Conservation (phyloP, 2,888 invertebrate genomes). For the Microchrysa polita region DNA sequence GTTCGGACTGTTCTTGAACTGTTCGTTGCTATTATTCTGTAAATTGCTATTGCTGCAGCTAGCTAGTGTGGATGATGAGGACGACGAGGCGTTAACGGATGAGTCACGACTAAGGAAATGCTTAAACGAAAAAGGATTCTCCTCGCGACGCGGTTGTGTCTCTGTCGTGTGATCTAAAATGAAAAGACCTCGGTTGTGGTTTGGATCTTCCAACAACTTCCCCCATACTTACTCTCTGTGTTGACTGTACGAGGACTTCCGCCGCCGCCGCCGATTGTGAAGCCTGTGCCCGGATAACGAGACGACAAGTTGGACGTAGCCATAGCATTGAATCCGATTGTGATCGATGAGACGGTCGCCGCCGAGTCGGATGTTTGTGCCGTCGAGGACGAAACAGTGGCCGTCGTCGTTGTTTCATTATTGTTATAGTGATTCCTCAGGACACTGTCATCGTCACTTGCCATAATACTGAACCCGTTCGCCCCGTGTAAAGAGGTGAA, state of each 20-base stretch:
- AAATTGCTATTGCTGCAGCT: slow-evolving; percentile 49
- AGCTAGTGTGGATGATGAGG: slow-evolving; percentile 34
- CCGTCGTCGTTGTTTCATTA: slow-evolving; percentile 32
- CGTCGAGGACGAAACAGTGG: slow-evolving; percentile 6
- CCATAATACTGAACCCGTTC: slow-evolving; percentile 34
- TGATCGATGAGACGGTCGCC: background rate
- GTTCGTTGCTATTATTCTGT: slow-evolving; percentile 51
- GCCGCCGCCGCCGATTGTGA: slow-evolving; percentile 32
- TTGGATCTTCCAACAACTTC: too few species aligned
- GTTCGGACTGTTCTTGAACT: slow-evolving; percentile 37
- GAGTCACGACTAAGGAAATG: slow-evolving; percentile 79
- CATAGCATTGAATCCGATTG: background rate
- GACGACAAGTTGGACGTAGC: slow-evolving; percentile 13
- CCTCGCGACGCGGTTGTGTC: slow-evolving; percentile 64
- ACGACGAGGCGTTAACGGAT: slow-evolving; percentile 16
- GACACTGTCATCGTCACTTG: slow-evolving; percentile 46
- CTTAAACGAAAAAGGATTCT: slow-evolving; percentile 85
- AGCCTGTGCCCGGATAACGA: slow-evolving; percentile 24
- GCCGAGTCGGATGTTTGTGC: background rate
- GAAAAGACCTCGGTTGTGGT: too few species aligned
- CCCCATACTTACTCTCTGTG: too few species aligned
- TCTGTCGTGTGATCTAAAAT: slow-evolving; percentile 40
- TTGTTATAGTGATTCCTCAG: slow-evolving; percentile 44
- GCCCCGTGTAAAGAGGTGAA: background rate
- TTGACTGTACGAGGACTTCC: slow-evolving; percentile 10